These are phyloP conservation scores for Synodontis membranacea DNA, from an alignment of 2,113 vertebrate genomes.

Conservation along the genomic window DNA sequence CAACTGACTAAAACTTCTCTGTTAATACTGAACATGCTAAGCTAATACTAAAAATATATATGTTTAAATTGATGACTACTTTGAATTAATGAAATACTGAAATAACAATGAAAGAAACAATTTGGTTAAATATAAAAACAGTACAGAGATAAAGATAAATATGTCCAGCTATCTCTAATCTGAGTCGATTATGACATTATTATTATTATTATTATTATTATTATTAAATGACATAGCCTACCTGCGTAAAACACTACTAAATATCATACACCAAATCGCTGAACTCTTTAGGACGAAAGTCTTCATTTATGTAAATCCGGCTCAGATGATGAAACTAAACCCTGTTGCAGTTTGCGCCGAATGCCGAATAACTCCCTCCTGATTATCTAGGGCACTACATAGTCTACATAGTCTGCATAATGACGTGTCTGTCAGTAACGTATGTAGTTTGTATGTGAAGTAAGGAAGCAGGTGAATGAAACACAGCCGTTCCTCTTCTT, in stretches of 20 bases:
- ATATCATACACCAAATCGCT: conserved; percentile 11
- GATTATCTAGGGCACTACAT: background rate
- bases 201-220: background rate
- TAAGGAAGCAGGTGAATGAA: background rate
- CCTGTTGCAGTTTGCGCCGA: background rate
- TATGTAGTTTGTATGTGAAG: background rate
- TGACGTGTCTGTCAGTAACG: too few relatives aligned
- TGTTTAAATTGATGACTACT: background rate
- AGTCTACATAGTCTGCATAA: background rate
- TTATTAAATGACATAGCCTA: background rate
- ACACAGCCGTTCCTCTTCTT: background rate
- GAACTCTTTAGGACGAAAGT: background rate
- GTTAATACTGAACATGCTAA: background rate
- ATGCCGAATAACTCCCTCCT: background rate
- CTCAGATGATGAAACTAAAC: background rate
- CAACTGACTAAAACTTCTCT: too few relatives aligned
- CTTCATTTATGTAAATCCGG: background rate
- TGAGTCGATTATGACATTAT: background rate
- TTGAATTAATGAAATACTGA: background rate
- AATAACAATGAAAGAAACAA: background rate
- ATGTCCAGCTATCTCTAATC: background rate
- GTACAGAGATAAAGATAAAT: background rate
- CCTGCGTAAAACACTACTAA: conserved; percentile 29
- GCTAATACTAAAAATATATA: background rate
- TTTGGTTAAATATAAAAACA: background rate